Percentiles rank a stretch among this genome's conserved stretches.
Conservation (phyloP, 2,797 vertebrate species). For the Spondyliosoma cantharus region DNA sequence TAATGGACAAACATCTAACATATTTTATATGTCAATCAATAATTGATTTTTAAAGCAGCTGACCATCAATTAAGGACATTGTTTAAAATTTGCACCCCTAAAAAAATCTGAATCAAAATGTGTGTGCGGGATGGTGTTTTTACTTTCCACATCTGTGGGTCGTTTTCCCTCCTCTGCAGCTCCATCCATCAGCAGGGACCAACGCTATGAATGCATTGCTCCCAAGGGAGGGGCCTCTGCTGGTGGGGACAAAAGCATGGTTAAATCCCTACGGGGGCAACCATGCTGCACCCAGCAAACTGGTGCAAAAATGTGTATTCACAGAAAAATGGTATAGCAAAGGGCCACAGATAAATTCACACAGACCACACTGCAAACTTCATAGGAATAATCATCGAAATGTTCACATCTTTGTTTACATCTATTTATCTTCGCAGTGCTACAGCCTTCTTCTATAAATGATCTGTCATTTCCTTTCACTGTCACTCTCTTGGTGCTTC, state of each 20-base stretch:
- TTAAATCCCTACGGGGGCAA: slow-evolving; percentile 44
- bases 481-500: slow-evolving; percentile 45
- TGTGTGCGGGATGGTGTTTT: background rate
- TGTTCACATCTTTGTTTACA: slow-evolving; percentile 36
- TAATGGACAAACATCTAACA: too few relatives aligned
- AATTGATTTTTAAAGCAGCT: too few relatives aligned
- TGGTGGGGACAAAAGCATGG: slow-evolving; percentile 58
- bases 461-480: slow-evolving; percentile 50
- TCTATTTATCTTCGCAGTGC: slow-evolving; percentile 32
- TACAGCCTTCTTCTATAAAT: slow-evolving; percentile 43
- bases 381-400: slow-evolving; percentile 8
- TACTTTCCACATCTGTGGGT: background rate
- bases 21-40: too few relatives aligned
- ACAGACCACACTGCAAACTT: slow-evolving; percentile 1
- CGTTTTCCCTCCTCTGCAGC: slow-evolving; percentile 22
- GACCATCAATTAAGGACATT: too few relatives aligned
- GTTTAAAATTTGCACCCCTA: too few relatives aligned
- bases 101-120: too few relatives aligned
- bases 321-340: slow-evolving; percentile 1
- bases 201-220: slow-evolving; percentile 27
- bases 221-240: slow-evolving; percentile 52
- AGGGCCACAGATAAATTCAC: slow-evolving; percentile 9
- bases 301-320: background rate
- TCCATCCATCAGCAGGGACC: slow-evolving; percentile 61
- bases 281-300: slow-evolving; percentile 17